These are phyloP conservation scores for Lycodopsis pacificus DNA, from an alignment of 2,797 vertebrate genomes.

Conservation along the genomic window DNA sequence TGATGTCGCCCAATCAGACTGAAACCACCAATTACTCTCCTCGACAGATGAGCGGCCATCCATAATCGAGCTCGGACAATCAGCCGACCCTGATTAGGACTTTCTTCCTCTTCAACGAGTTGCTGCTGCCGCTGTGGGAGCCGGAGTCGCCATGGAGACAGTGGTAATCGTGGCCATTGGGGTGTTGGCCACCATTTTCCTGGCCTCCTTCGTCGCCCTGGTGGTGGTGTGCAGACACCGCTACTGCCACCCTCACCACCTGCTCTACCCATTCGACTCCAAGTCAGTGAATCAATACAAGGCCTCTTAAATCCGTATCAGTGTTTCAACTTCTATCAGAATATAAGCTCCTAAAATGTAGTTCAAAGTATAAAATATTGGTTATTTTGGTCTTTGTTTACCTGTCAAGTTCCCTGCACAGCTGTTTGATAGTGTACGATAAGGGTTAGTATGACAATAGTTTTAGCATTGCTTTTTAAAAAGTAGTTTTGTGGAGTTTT, in stretches of 20 bases:
- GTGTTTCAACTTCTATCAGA: slow-evolving; percentile 3
- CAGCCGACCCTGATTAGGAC: slow-evolving; percentile 59
- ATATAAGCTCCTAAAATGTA: background rate
- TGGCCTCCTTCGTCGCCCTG: slow-evolving; percentile 94
- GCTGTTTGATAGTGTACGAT: background rate
- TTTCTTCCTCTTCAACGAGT: slow-evolving; percentile 26
- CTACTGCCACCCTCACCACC: slow-evolving; percentile 91
- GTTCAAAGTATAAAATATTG: background rate
- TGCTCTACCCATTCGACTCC: slow-evolving; percentile 92
- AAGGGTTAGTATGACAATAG: background rate
- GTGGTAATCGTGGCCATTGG: slow-evolving; percentile 98
- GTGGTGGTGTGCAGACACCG: slow-evolving; percentile 95
- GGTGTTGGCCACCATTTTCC: slow-evolving; percentile 95
- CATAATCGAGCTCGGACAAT: slow-evolving; percentile 61
- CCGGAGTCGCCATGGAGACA: slow-evolving; percentile 89
- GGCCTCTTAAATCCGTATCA: background rate
- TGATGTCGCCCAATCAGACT: slow-evolving; percentile 36
- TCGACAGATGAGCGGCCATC: slow-evolving; percentile 75
- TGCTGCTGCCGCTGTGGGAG: slow-evolving; percentile 45
- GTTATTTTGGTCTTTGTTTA: background rate
- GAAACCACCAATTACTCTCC: slow-evolving; percentile 38
- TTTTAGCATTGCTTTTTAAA: background rate
- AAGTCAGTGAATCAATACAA: slow-evolving; percentile 86
- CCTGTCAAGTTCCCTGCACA: background rate
- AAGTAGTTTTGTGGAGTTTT: background rate